Percentiles rank a stretch among this genome's conserved stretches.
Conservation (phyloP, 92 coral and sea anemone genomes). For the Paramuricea clavata region DNA sequence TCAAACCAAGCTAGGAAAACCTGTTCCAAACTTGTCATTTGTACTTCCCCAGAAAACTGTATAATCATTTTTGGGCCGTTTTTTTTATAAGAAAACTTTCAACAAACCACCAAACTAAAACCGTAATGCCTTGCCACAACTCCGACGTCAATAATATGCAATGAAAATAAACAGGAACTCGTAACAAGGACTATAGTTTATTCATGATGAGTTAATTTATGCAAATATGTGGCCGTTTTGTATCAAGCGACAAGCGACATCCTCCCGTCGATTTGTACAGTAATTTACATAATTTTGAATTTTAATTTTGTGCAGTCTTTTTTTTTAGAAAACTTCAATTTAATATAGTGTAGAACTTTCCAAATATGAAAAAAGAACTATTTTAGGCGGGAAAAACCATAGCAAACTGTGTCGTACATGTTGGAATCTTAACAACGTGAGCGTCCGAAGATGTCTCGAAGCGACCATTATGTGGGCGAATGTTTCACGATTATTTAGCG, state of each 20-base stretch:
- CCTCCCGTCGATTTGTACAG: background rate
- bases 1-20: no score
- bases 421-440: background rate
- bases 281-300: background rate
- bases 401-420: background rate
- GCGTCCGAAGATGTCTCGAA: background rate
- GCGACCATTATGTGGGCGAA: constrained; percentile 24
- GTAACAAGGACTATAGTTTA: background rate
- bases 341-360: background rate
- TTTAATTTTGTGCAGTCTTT: background rate
- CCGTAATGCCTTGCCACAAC: no score
- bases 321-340: background rate
- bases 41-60: background rate
- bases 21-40: background rate
- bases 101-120: no score
- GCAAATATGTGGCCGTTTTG: constrained; percentile 1
- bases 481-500: constrained; percentile 23
- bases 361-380: no score
- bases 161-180: background rate
- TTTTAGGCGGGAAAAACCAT: background rate
- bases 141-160: background rate
- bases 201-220: background rate
- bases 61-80: no score
- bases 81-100: no score
- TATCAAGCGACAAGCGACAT: background rate